Conservation (phyloP, 2,888 invertebrate species). For the Kryphioiulus occultus region DNA sequence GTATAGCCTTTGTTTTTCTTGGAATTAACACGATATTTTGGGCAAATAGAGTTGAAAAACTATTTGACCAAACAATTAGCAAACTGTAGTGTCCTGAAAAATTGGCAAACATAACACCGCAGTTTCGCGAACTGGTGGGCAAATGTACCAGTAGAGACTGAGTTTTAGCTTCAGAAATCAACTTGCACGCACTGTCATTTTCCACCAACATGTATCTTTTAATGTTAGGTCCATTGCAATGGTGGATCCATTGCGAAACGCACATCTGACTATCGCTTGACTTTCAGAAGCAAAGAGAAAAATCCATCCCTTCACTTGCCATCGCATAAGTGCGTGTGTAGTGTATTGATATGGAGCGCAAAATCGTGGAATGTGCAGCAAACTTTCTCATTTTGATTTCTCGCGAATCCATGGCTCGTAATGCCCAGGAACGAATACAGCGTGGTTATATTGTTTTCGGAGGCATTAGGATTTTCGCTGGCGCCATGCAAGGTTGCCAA, state of each 20-base stretch:
- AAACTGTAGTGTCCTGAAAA: not conserved
- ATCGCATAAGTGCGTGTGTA: not conserved
- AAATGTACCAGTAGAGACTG: not conserved
- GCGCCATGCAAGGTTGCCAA: not conserved
- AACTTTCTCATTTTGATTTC: slow-evolving; percentile 16
- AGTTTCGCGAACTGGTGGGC: not conserved
- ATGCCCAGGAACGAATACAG: not conserved
- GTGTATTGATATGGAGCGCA: not conserved
- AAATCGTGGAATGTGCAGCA: not conserved
- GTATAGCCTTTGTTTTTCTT: not conserved
- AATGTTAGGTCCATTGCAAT: no score
- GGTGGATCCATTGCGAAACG: no score
- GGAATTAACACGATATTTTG: not conserved
- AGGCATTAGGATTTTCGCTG: slow-evolving; percentile 11
- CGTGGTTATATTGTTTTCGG: not conserved
- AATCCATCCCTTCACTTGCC: no score
- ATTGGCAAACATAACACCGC: not conserved
- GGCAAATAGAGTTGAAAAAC: not conserved
- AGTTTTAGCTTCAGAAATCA: not conserved
- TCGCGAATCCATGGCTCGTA: not conserved
- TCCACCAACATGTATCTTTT: no score
- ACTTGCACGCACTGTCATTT: not conserved
- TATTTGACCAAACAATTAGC: not conserved
- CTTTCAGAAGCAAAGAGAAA: no score
- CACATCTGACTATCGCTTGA: no score